Base-by-base conservation (phyloP, 2,797 vertebrate genomes). In the Falco columbarius region DNA sequence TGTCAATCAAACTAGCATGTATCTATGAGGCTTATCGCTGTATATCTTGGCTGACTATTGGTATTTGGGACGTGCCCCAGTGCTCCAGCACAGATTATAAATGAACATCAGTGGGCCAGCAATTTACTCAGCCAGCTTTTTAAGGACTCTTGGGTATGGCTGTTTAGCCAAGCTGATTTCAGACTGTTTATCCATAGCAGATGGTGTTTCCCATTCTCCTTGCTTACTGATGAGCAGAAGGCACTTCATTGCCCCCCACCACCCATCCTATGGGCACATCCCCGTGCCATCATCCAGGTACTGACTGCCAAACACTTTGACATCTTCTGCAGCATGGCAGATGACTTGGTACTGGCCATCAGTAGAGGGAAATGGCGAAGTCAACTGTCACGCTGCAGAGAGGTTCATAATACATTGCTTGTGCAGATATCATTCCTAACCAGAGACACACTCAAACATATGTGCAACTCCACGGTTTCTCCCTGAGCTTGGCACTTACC, bases 81-180 rank as follows among this genome's bases (percentile, higher is more conserved):
- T 8, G 20, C 66, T 86, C 61, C 66, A 86, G 85, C 7, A 2
- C 29, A 36, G 79, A 94, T 46, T 75, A 47, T 59, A 90, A 86
- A 51, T 0, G 3, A 95, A 27, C 32, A 61, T 40, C 70, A 79
- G 46, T 34, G 70, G 84, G 75, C 82, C 96, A 90, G 87, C 61
- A 86, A 40, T 86, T 88, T 84, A 1, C 56, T 68, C 80, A 79
- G 79, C 49, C 56, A 85, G 65, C 82, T 81, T 81, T 44, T 56
- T 7, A 27, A 90, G 66, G 80, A 49, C 89, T 93, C 93, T 68
- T 10, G 87, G 65, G 72, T 42, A 68, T 0, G 3, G 34, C 61
- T 86, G 47, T 81, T 90, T 52, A 89, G 82, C 91, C 94, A 63
- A 77, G 90, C 52, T 89, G 86, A 73, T 83, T 95, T 72, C 49